Percentiles rank a stretch among this genome's conserved stretches.
phyloP scores from a whole-genome alignment of 2,113 vertebrate genomes.

The Notarius lentiginosus region DNA sequence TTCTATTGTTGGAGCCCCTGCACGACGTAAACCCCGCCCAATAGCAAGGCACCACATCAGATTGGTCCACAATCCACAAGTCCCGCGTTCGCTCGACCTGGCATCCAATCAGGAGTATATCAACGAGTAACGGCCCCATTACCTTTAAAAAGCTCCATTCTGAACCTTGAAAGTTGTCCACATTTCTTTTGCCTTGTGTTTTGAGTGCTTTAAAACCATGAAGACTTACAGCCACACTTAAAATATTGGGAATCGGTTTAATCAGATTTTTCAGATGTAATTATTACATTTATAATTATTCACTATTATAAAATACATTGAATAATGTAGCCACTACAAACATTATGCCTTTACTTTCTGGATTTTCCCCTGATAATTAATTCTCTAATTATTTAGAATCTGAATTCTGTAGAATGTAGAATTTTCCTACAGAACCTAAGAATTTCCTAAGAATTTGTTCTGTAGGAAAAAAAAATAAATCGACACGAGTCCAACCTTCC shows the following conservation, averaged over 20 bases:
- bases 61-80: constrained; percentile 44
- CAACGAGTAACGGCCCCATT: not conserved
- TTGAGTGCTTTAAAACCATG: not conserved
- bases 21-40: constrained; percentile 47
- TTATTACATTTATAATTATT: not conserved
- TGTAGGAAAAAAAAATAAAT: not conserved
- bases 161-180: too few relatives aligned
- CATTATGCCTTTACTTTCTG: not conserved
- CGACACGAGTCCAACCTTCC: not conserved
- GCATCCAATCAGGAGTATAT: constrained; percentile 42
- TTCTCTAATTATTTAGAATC: not conserved
- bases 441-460: not conserved
- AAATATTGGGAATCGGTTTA: not conserved
- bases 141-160: not conserved
- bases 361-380: not conserved
- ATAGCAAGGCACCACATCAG: constrained; percentile 31
- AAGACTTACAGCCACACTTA: not conserved
- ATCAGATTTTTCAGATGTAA: not conserved
- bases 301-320: not conserved
- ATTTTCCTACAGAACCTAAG: too few relatives aligned
- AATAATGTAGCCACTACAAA: not conserved
- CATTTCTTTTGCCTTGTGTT: not conserved
- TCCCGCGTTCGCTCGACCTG: constrained; percentile 28
- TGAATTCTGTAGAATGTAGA: too few relatives aligned
- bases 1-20: constrained; percentile 73